Evolutionary conservation across 2,797 vertebrate species (phyloP), one percentile per base, ranked within the genome.

Genomic region (Etheostoma nigrum): DNA sequence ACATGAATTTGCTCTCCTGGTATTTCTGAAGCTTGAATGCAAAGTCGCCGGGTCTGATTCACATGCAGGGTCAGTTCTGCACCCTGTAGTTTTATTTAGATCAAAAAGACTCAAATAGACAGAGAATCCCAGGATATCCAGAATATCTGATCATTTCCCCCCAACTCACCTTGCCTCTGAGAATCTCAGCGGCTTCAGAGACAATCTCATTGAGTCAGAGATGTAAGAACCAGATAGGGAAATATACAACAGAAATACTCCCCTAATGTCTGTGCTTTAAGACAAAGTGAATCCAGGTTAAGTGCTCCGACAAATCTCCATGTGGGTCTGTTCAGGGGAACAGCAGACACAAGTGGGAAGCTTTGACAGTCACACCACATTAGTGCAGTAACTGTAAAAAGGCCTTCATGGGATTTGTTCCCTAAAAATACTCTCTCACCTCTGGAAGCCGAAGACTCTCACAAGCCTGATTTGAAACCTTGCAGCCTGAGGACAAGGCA

Each of bases 91-190:
- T 94, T 94, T 91, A 91, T 93, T 94, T 89, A 92, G 89, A 94
- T 94, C 89, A 94, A 92, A 94, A 93, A 91, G 87, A 93, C 86
- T 93, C 79, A 82, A 90, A 91, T 72, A 90, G 90, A 92, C 81
- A 78, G 87, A 90, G 86, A 91, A 91, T 93, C 92, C 89, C 78
- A 90, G 88, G 89, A 91, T 85, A 83, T 93, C 88, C 83, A 88
- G 89, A 91, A 88, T 90, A 89, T 91, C 69, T 88, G 88, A 94
- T 90, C 78, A 79, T 64, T 74, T 45, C 79, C 80, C 63, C 47
- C 49, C 51, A 74, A 67, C 85, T 89, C 91, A 89, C 86, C 90
- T 92, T 81, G 76, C 84, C 72, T 92, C 88, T 81, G 84, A 92
- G 82, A 81, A 89, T 81, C 83, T 74, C 55, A 83, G 81, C 59